Evolutionary conservation across 2,888 invertebrate genomes (phyloP).

Genomic region (Microctonus aethiopoides): DNA sequence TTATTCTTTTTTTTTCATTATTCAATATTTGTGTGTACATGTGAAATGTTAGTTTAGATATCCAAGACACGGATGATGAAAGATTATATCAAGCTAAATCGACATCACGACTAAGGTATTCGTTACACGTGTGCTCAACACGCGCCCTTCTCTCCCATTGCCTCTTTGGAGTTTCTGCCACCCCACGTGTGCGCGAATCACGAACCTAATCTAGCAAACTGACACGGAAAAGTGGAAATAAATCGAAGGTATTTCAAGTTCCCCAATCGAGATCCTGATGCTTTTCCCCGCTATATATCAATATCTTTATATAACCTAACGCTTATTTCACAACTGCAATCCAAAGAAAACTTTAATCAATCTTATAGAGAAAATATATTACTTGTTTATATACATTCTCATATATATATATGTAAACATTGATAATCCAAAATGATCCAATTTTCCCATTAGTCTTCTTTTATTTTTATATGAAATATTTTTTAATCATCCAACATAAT

Average conservation of each 20-base stretch:
- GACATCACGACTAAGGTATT: conserved; percentile 44
- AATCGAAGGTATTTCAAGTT: conserved; percentile 42
- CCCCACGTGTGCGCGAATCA: conserved; percentile 47
- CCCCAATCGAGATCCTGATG: background rate
- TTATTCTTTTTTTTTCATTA: too few species aligned
- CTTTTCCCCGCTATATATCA: conserved; percentile 18
- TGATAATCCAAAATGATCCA: background rate
- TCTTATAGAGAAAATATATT: conserved; percentile 22
- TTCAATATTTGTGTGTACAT: background rate
- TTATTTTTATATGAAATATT: too few species aligned
- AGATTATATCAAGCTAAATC: conserved; percentile 47
- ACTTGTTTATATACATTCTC: background rate
- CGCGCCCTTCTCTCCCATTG: background rate
- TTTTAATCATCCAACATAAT: too few species aligned
- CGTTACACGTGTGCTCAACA: conserved; percentile 42
- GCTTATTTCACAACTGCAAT: background rate
- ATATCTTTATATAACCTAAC: conserved; percentile 26
- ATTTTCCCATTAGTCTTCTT: too few species aligned
- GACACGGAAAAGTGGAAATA: conserved; percentile 52
- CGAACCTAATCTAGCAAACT: conserved; percentile 55
- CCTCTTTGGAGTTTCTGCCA: conserved; percentile 22
- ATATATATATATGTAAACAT: background rate
- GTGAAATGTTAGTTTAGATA: background rate
- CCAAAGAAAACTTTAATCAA: conserved; percentile 18
- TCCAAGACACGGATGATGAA: conserved; percentile 42